Evolutionary conservation across 2,113 vertebrate genomes (phyloP), one percentile per base, ranked within the genome.

Genomic region (Fulica atra): DNA sequence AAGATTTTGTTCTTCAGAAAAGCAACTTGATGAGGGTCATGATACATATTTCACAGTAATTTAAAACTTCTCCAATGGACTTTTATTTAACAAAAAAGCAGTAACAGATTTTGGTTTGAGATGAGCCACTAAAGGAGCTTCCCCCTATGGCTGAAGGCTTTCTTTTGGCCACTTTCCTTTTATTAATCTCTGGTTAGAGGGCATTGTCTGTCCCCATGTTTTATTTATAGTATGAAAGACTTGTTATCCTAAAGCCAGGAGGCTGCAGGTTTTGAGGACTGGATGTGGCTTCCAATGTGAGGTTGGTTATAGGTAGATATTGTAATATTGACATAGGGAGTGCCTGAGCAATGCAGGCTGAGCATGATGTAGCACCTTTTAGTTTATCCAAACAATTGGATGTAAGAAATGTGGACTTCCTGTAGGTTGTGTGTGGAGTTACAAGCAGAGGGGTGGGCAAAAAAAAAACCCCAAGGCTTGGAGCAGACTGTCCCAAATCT

Each of bases 281-380:
- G 50, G 16, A 19, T 65, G 54, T 73, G 33, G 50, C 35, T 81
- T 46, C 61, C 44, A 38, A 2, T 10, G 0, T 25, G 16, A 2
- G 18, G 13, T 6, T 38, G 76, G 28, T 17, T 24, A 28, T 8
- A 50, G 40, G 56, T 53, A 33, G 51, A 14, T 81, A 7, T 8
- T 24, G 4, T 5, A 14, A 6, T 57, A 25, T 29, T 59, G 61
- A 71, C 70, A 17, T 12, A 79, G 66, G 70, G 76, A 79, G 70
- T 31, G 56, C 69, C 70, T 74, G 60, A 61, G 35, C 51, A 26
- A 19, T 25, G 54, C 59, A 25, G 59, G 14, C 23, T n/a, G 11
- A 38, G 23, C 7, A 12, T 23, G 56, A 59, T 0, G 0, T 19
- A 38, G 13, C 4, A 2, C 29, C 16, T 69, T n/a, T 25, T 42